Percentiles rank a stretch among this genome's conserved stretches.
Evolutionary conservation across 2,113 vertebrate species (phyloP).

Genomic region (Dipodomys spectabilis): DNA sequence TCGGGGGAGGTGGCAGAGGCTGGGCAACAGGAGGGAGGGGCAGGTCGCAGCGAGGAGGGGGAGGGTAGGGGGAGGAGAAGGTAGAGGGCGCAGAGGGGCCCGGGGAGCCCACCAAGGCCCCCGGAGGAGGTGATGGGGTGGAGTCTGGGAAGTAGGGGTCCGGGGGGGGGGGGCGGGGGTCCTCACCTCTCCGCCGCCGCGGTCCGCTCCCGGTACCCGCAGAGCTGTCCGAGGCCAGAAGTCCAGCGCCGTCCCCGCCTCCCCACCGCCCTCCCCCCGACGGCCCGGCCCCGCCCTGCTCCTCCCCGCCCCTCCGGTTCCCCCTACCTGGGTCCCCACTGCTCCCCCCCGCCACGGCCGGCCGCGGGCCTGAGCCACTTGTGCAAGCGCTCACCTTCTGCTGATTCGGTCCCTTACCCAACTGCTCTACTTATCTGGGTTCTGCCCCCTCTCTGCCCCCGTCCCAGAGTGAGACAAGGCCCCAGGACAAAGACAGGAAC

Average conservation of each 20-base stretch:
- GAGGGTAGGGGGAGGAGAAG: not conserved
- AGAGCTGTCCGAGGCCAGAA: not conserved
- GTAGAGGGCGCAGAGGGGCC: not conserved
- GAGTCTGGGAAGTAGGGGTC: conserved; percentile 55
- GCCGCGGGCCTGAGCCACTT: conserved; percentile 47
- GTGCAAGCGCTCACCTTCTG: conserved; percentile 70
- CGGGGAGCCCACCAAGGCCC: conserved; percentile 23
- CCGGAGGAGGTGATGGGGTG: conserved; percentile 57
- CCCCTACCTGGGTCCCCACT: not conserved
- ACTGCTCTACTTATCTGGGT: conserved; percentile 55
- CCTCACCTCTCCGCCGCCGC: conserved; percentile 74
- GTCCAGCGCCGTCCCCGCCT: conserved; percentile 58
- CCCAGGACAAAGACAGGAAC: not conserved
- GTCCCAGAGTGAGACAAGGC: not conserved
- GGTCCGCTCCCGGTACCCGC: conserved; percentile 45
- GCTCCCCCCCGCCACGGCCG: not conserved
- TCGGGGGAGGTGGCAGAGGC: conserved; percentile 63
- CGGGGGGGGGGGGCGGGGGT: conserved; percentile 46
- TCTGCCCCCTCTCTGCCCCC: not conserved
- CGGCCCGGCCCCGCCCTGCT: not conserved
- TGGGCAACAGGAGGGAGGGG: conserved; percentile 47
- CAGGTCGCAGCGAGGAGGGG: conserved; percentile 27
- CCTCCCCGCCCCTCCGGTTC: conserved; percentile 41
- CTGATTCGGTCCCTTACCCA: conserved; percentile 61
- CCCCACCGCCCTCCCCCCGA: conserved; percentile 51